Evolutionary conservation across 1,140 invertebrate genomes (phyloP).

Genomic region (Tyrophagus putrescentiae): DNA sequence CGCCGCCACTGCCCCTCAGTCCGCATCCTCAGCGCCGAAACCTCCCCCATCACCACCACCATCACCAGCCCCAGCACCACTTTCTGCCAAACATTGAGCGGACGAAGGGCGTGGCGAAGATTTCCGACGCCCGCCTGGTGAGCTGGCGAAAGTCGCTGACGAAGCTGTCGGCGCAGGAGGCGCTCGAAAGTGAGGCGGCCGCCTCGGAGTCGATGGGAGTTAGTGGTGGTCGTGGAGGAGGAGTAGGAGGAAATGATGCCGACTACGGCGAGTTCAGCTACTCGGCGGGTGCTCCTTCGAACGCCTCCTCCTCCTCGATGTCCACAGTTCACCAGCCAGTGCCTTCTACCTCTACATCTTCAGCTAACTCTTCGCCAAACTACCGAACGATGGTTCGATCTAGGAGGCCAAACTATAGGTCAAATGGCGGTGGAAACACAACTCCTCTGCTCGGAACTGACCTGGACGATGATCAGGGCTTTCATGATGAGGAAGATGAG

Average conservation of each 20-base stretch:
- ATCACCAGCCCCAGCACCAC: too few species aligned
- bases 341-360: not conserved
- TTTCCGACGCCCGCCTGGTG: slow-evolving; percentile 2
- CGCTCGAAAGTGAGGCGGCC: slow-evolving; percentile 4
- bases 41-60: too few species aligned
- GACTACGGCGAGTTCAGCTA: too few species aligned
- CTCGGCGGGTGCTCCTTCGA: not conserved
- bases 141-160: slow-evolving; percentile 12
- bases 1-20: not conserved
- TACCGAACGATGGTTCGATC: not conserved
- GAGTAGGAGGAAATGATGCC: too few species aligned
- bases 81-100: not conserved
- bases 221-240: too few species aligned
- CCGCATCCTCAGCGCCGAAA: not conserved
- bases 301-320: not conserved
- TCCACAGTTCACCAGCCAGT: not conserved
- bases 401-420: not conserved
- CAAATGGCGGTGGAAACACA: not conserved
- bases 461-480: slow-evolving; percentile 7
- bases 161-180: slow-evolving; percentile 13
- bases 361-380: not conserved
- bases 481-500: slow-evolving; percentile 1
- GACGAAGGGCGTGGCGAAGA: not conserved
- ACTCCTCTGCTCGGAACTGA: not conserved
- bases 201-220: too few species aligned